Evolutionary conservation across 1,140 invertebrate genomes (phyloP).

Genomic region (Potamilus streckersoni): DNA sequence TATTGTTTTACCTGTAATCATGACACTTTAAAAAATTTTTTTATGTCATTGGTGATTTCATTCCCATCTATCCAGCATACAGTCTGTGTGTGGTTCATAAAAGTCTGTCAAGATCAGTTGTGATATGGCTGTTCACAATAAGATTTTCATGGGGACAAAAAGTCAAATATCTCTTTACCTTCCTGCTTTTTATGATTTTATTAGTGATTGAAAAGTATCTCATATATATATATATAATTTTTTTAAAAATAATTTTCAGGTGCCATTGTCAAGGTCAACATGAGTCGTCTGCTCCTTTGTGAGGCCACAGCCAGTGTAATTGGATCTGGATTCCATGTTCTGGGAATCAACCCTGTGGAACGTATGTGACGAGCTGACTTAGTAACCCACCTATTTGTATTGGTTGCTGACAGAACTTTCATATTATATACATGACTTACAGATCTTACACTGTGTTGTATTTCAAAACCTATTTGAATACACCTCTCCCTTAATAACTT

Average conservation of each 20-base stretch:
- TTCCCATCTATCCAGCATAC: no score
- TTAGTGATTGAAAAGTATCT: not conserved
- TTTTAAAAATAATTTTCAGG: constrained; percentile 69
- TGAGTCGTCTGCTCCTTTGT: constrained; percentile 88
- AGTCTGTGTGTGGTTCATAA: not conserved
- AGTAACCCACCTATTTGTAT: no score
- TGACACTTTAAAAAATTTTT: no score
- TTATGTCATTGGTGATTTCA: no score
- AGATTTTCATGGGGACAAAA: not conserved
- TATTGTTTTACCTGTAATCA: no score
- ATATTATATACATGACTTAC: no score
- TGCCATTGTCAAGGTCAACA: constrained; percentile 86
- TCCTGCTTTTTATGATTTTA: not conserved
- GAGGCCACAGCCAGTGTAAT: constrained; percentile 93
- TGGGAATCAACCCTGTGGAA: constrained; percentile 91
- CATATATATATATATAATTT: constrained; percentile 4
- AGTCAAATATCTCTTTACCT: not conserved
- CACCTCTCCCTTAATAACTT: no score
- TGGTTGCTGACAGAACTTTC: no score
- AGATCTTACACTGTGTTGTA: no score
- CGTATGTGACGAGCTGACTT: constrained; percentile 80
- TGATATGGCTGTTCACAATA: not conserved
- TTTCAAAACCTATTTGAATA: no score
- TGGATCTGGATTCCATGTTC: constrained; percentile 86
- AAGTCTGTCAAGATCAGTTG: constrained; percentile 2